Evolutionary conservation across 30 jellyfish, hydroid and myxozoan genomes (phyloP), one percentile per base, ranked within the genome.

Genomic region (Aurelia sp.): DNA sequence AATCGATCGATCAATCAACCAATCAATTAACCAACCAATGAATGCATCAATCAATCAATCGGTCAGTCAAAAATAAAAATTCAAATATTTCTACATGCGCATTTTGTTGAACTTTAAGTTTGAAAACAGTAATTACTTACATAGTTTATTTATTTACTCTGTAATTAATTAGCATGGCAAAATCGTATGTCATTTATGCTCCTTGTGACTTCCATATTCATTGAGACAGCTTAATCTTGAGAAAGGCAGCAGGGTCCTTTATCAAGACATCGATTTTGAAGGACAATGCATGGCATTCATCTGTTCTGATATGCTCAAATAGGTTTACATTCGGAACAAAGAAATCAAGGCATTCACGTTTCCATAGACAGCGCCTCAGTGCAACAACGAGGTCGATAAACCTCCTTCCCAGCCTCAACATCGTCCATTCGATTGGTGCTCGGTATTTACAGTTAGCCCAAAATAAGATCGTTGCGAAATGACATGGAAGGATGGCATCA

Each of bases 321-420:
- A 87, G 38, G 60, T 93, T 93, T 67, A 84, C 55, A 48, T 61
- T 60, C 7, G 98, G 97, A 30, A 88, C 84, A 59, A 93, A 87
- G 80, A 93, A 93, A 64, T 93, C 98, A 38, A 90, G 76, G 86
- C 96, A 88, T 83, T 87, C 92, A 20, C 90, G 82, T 75, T 65
- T 86, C 90, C 84, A 71, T 77, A 93, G 72, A 64, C 98, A 93
- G 17, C 98, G 86, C 67, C 96, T 74, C 69, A 93, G 65, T 18
- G 96, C 97, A 30, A 82, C 86, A 65, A 88, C 77, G 78, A 93
- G 86, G 71, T 93, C 98, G 5, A 93, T 67, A 76, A 93, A 93
- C 40, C 98, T 72, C 78, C 76, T 71, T 21, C 95, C 98, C 21
- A 93, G 82, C 53, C 58, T 82, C 75, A 63, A 69, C 9, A 75